phyloP scores from a whole-genome alignment of 2,113 vertebrate genomes.

The Esox niger region DNA sequence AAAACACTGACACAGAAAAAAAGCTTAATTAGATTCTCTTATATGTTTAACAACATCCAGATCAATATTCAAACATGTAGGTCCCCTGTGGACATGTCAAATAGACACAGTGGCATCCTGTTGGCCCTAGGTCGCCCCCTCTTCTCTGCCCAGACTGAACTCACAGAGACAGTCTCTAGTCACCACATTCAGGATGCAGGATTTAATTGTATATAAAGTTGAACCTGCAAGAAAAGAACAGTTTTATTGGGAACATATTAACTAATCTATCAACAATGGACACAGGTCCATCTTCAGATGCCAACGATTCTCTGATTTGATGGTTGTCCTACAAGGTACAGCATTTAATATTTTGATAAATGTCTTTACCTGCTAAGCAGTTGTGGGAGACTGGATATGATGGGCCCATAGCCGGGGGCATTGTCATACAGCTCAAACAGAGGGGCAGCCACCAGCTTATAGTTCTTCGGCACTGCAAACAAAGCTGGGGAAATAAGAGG shows the following conservation, averaged over 20 bases:
- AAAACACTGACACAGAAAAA: not conserved
- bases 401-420: conserved; percentile 95
- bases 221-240: conserved; percentile 76
- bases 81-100: too few species aligned
- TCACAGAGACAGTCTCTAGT: conserved; percentile 86
- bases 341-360: not conserved
- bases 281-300: not conserved
- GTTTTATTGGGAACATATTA: not conserved
- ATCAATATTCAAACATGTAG: not conserved
- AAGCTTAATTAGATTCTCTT: not conserved
- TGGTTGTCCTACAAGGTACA: not conserved
- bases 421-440: conserved; percentile 98
- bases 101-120: not conserved
- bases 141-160: conserved; percentile 74
- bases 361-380: conserved; percentile 89
- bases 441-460: conserved; percentile 94
- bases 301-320: not conserved
- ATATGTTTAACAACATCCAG: not conserved
- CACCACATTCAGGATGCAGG: too few species aligned
- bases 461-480: conserved; percentile 98
- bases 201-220: conserved; percentile 98
- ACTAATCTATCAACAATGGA: not conserved
- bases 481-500: conserved; percentile 72
- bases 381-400: conserved; percentile 98
- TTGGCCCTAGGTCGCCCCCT: too few species aligned